phyloP scores from a whole-genome alignment of 2,113 vertebrate species.

The Rutilus rutilus region DNA sequence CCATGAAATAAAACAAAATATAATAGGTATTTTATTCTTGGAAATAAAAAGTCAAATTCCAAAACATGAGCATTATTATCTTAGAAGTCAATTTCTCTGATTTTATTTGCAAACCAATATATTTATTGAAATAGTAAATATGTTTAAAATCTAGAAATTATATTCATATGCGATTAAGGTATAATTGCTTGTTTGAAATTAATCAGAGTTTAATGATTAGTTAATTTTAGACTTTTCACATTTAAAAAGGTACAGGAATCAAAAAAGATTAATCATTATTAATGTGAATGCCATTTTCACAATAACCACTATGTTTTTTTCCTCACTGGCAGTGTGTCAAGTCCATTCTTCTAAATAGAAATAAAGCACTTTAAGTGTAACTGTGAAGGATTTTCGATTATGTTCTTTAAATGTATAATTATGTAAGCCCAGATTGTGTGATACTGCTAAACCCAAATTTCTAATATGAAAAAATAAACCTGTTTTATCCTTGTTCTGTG shows the following conservation, averaged over 20 bases:
- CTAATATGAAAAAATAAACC: constrained; percentile 61
- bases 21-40: constrained; percentile 39
- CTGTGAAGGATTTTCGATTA: constrained; percentile 59
- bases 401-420: constrained; percentile 56
- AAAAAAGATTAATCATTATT: constrained; percentile 55
- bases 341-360: constrained; percentile 67
- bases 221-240: constrained; percentile 38
- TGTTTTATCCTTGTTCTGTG: constrained; percentile 56
- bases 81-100: constrained; percentile 34
- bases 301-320: constrained; percentile 71
- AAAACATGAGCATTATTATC: constrained; percentile 32
- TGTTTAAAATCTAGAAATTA: constrained; percentile 37
- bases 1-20: constrained; percentile 25
- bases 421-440: constrained; percentile 55
- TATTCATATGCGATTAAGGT: constrained; percentile 19
- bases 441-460: constrained; percentile 59
- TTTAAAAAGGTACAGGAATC: constrained; percentile 53
- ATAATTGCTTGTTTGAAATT: constrained; percentile 33
- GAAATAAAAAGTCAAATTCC: constrained; percentile 31
- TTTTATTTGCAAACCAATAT: constrained; percentile 43
- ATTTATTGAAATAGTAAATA: constrained; percentile 48
- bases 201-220: background rate
- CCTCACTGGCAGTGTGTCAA: constrained; percentile 50
- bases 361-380: constrained; percentile 81
- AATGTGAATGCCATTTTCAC: constrained; percentile 77